Percentiles rank a stretch among this genome's conserved stretches.
Conservation (phyloP, 2,888 invertebrate species). For the Heteromyza rotundicornis region DNA sequence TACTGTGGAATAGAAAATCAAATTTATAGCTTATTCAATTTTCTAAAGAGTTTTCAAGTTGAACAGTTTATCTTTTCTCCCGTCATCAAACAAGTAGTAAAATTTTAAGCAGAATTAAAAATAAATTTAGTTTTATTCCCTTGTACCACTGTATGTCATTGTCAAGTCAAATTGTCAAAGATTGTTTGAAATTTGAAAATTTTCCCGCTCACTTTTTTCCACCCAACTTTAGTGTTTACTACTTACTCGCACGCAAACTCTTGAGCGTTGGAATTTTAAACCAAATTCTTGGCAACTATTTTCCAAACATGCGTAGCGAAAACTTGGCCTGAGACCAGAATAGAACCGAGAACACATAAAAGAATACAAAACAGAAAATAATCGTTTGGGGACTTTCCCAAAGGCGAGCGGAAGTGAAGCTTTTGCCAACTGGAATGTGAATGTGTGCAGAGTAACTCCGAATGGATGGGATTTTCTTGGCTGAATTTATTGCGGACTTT, state of each 20-base stretch:
- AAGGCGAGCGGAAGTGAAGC: slow-evolving; percentile 2
- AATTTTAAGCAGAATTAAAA: too few species aligned
- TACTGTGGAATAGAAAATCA: too few species aligned
- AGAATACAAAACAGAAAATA: too few species aligned
- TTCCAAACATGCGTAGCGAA: slow-evolving; percentile 9
- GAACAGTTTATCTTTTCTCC: too few species aligned
- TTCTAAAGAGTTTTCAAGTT: too few species aligned
- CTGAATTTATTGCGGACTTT: not conserved
- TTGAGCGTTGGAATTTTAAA: not conserved
- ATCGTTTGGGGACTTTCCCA: not conserved
- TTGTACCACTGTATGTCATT: too few species aligned
- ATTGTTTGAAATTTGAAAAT: not conserved
- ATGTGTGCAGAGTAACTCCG: not conserved
- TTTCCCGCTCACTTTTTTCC: not conserved
- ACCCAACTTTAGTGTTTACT: not conserved
- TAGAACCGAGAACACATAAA: too few species aligned
- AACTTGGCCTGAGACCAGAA: not conserved
- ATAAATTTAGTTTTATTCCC: too few species aligned
- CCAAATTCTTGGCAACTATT: not conserved
- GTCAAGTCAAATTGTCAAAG: too few species aligned
- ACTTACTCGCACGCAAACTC: not conserved
- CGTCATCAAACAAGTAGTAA: too few species aligned
- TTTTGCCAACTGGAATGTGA: not conserved
- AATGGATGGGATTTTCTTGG: not conserved
- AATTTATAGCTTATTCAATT: too few species aligned